Evolutionary conservation across 2,888 invertebrate species (phyloP).

Genomic region (Cotesia congregata): DNA sequence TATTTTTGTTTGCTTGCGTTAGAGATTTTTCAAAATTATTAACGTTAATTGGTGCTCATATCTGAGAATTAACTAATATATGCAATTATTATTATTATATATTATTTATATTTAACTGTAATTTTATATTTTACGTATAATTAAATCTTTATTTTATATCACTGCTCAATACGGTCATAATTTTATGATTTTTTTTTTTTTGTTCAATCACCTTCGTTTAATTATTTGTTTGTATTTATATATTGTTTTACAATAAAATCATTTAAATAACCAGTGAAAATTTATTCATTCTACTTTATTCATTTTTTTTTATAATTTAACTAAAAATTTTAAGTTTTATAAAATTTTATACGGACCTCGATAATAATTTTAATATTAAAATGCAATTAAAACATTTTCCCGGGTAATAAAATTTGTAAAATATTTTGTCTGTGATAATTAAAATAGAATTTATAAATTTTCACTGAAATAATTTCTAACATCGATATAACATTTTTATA

Average conservation of each 20-base stretch:
- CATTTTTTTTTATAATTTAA: too few relatives aligned
- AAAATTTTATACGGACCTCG: too few relatives aligned
- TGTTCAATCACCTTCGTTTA: constrained; percentile 42
- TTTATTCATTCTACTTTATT: constrained; percentile 49
- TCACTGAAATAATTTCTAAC: constrained; percentile 45
- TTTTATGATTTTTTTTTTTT: constrained; percentile 40
- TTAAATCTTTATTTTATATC: constrained; percentile 48
- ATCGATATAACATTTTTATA: constrained; percentile 50
- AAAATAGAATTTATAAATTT: not conserved
- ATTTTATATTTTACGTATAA: constrained; percentile 38
- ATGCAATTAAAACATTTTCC: not conserved
- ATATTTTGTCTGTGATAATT: not conserved
- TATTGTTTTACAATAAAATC: not conserved
- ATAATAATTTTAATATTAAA: too few relatives aligned
- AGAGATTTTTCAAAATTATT: constrained; percentile 47
- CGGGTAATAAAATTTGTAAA: not conserved
- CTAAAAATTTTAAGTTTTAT: too few relatives aligned
- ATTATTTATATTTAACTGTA: constrained; percentile 39
- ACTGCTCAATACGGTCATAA: constrained; percentile 54
- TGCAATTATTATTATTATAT: constrained; percentile 28
- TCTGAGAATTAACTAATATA: constrained; percentile 35
- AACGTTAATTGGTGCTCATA: constrained; percentile 52
- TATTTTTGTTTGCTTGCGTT: constrained; percentile 33
- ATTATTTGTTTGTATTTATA: constrained; percentile 50
- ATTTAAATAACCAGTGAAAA: constrained; percentile 44